phyloP scores from a whole-genome alignment of 1,140 invertebrate species.

The Drosophila nigrodunni region DNA sequence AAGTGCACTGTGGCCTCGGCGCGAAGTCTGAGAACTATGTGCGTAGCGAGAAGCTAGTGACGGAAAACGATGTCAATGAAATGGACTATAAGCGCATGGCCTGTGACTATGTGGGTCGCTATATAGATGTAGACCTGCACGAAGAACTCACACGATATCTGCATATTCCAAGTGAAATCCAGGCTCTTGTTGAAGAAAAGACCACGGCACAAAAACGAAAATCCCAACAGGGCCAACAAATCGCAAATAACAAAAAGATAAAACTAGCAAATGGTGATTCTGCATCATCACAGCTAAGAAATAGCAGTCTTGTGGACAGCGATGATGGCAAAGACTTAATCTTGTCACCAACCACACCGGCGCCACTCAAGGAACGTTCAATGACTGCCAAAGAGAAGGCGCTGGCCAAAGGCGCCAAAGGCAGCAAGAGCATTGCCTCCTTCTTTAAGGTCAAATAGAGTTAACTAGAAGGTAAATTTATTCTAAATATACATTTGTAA shows the following conservation, averaged over 20 bases:
- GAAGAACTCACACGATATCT: slow-evolving; percentile 62
- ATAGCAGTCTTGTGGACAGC: slow-evolving; percentile 61
- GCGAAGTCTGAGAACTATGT: slow-evolving; percentile 89
- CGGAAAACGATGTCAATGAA: slow-evolving; percentile 76
- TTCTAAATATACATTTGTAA: neutral
- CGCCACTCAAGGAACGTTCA: slow-evolving; percentile 84
- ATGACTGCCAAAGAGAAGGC: slow-evolving; percentile 89
- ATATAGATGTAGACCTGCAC: slow-evolving; percentile 69
- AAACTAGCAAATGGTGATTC: slow-evolving; percentile 54
- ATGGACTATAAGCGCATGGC: slow-evolving; percentile 80
- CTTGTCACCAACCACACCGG: slow-evolving; percentile 54
- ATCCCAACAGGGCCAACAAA: slow-evolving; percentile 53
- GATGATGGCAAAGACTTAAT: slow-evolving; percentile 46
- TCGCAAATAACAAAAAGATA: slow-evolving; percentile 65
- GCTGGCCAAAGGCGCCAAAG: slow-evolving; percentile 89
- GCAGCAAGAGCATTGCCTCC: slow-evolving; percentile 90
- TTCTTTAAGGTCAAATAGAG: slow-evolving; percentile 87
- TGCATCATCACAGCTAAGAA: slow-evolving; percentile 45
- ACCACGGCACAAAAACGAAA: slow-evolving; percentile 67
- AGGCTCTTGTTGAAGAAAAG: slow-evolving; percentile 67
- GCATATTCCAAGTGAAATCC: slow-evolving; percentile 71
- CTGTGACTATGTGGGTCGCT: slow-evolving; percentile 73
- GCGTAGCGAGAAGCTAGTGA: slow-evolving; percentile 86
- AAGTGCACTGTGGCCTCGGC: slow-evolving; percentile 89
- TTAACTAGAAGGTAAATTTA: neutral